Percentiles rank a stretch among this genome's conserved stretches.
phyloP scores from a whole-genome alignment of 2,888 invertebrate species.

The Sphinx pinastri region DNA sequence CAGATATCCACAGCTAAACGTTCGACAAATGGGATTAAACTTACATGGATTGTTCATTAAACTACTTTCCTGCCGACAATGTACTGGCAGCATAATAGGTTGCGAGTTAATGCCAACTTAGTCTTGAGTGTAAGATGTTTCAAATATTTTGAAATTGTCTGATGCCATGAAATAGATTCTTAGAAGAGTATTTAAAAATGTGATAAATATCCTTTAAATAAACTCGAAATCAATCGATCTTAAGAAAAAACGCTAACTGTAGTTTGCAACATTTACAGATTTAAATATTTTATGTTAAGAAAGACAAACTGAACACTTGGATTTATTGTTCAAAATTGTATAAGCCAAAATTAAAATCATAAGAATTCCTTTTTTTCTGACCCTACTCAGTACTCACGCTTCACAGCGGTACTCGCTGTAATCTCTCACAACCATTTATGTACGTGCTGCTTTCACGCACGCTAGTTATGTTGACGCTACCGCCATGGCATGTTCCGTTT shows the following conservation, averaged over 20 bases:
- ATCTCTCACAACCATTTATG: slow-evolving; percentile 20
- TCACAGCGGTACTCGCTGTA: slow-evolving; percentile 31
- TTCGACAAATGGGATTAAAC: slow-evolving; percentile 57
- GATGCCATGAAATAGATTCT: neutral
- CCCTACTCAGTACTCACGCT: slow-evolving; percentile 39
- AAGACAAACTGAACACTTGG: too few relatives aligned
- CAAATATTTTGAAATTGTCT: neutral
- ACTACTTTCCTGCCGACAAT: slow-evolving; percentile 51
- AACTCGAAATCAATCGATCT: too few relatives aligned
- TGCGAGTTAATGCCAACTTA: neutral
- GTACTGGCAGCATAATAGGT: slow-evolving; percentile 52
- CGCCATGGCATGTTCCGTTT: slow-evolving; percentile 32
- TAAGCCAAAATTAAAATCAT: too few relatives aligned
- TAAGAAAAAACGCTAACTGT: too few relatives aligned
- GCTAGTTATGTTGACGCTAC: slow-evolving; percentile 39
- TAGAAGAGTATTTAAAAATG: too few relatives aligned
- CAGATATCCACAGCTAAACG: slow-evolving; percentile 39
- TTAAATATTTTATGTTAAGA: too few relatives aligned
- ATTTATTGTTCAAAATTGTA: too few relatives aligned
- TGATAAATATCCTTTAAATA: too few relatives aligned
- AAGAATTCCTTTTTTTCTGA: too few relatives aligned
- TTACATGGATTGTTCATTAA: slow-evolving; percentile 68
- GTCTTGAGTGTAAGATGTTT: too few relatives aligned
- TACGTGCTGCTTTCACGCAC: slow-evolving; percentile 37
- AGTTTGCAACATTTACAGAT: too few relatives aligned